phyloP scores from a whole-genome alignment of 1,140 invertebrate genomes.

The Psix sp. region DNA sequence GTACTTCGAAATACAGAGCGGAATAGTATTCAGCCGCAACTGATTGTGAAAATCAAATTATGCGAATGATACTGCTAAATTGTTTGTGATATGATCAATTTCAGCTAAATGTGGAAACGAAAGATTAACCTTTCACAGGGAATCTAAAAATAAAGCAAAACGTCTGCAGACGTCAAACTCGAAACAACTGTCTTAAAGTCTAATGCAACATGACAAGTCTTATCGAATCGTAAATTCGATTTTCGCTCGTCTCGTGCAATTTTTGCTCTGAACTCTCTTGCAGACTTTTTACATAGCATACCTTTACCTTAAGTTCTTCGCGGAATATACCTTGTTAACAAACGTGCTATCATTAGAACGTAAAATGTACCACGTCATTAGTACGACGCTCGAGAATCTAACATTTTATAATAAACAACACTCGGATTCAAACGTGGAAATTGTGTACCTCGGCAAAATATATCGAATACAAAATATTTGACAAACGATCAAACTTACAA shows the following conservation, averaged over 20 bases:
- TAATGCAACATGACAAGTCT: neutral
- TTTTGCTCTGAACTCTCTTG: conserved; percentile 51
- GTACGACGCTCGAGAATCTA: conserved; percentile 9
- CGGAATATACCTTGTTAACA: conserved; percentile 43
- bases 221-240: conserved; percentile 43
- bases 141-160: too few species aligned
- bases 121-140: too few species aligned
- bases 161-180: too few species aligned
- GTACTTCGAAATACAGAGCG: conserved; percentile 17
- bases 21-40: conserved; percentile 23
- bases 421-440: too few species aligned
- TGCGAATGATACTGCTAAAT: conserved; percentile 12
- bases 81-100: too few species aligned
- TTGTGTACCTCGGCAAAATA: too few species aligned
- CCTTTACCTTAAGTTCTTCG: conserved; percentile 42
- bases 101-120: neutral
- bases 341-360: conserved; percentile 25
- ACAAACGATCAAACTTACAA: too few species aligned
- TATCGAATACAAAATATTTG: too few species aligned
- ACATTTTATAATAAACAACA: too few species aligned
- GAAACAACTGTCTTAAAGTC: too few species aligned
- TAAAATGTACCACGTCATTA: conserved; percentile 15
- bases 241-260: conserved; percentile 31
- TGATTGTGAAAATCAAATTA: conserved; percentile 35
- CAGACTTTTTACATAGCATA: conserved; percentile 57